Evolutionary conservation across 2,888 invertebrate species (phyloP).

Genomic region (Stictocephala bisonia): DNA sequence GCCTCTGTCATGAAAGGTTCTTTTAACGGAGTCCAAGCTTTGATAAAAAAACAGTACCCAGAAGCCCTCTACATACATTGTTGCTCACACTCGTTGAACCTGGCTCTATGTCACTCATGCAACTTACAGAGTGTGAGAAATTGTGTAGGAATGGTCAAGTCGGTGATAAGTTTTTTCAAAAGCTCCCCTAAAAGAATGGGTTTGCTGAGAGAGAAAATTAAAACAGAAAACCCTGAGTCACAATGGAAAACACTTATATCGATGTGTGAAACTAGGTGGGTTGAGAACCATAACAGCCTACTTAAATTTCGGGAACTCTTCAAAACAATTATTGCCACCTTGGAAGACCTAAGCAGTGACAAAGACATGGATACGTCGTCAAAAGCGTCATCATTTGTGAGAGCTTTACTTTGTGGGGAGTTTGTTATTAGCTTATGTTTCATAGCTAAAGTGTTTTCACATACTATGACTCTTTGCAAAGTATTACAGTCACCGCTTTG

Average conservation of each 20-base stretch:
- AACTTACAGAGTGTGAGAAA: conserved; percentile 15
- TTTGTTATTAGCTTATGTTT: conserved; percentile 7
- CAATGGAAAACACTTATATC: conserved; percentile 19
- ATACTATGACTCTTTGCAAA: conserved; percentile 17
- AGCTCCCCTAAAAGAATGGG: conserved; percentile 15
- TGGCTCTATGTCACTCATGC: conserved; percentile 22
- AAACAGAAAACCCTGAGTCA: conserved; percentile 14
- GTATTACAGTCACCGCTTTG: background rate
- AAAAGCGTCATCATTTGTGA: conserved; percentile 24
- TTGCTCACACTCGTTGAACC: conserved; percentile 20
- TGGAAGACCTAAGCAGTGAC: conserved; percentile 17
- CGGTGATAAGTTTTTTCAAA: conserved; percentile 28
- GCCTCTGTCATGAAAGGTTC: conserved; percentile 28
- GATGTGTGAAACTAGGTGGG: conserved; percentile 33
- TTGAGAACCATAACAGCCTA: conserved; percentile 30
- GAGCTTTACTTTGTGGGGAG: conserved; percentile 8
- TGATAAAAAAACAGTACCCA: conserved; percentile 4
- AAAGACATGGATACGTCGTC: conserved; percentile 15
- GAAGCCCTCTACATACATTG: conserved; percentile 29
- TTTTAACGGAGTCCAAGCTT: conserved; percentile 22
- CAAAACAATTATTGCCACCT: conserved; percentile 15
- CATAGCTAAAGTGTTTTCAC: conserved; percentile 13
- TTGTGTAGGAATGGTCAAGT: conserved; percentile 23
- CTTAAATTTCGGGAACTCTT: conserved; percentile 23
- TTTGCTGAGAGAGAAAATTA: background rate